Base-by-base conservation (phyloP, 1,140 invertebrate genomes). In the Drosophila yakuba region DNA sequence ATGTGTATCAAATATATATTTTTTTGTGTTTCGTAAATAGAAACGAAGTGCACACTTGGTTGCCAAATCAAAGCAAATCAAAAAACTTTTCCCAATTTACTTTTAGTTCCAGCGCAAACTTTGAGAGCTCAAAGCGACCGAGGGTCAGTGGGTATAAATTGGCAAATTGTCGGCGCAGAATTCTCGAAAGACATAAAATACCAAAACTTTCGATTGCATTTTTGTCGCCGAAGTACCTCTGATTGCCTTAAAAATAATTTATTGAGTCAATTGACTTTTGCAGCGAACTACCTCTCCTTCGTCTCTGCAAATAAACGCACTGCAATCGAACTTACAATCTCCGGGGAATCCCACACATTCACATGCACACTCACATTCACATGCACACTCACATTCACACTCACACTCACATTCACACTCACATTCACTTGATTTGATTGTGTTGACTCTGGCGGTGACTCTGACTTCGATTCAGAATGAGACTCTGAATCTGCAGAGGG, bases 221-320 rank as follows among this genome's bases (percentile, higher is more conserved):
- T 88, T 82, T 86, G 74, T 82, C 74, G 66, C 74, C 67, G 56
- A 69, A 83, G 66, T 80, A 80, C 63, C 79, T 71, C 86, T 89
- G 84, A 89, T 88, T 88, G 84, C 84, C 80, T 89, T 90, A 90
- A 89, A 89, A 89, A 89, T 89, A 89, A 89, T 89, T 89, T 89
- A 89, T 89, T 90, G 84, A 89, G 85, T 89, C 85, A 80, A 89
- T 89, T 89, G 84, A 89, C 84, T 89, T 80, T 89, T 73, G 80
- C 62, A 84, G 64, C 69, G 83, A 56, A 74, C 32, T 32, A 8
- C 20, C 20, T 8, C 32, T 4, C 25, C 25, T 4, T 25, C 25
- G 72, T 84, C 80, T 63, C 56, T 52, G 80, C 84, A 89, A 89
- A 89, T 88, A 88, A 89, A 88, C 85, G 84, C 80, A 88, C 71